phyloP scores from a whole-genome alignment of 2,113 vertebrate genomes.

The Orthonyx spaldingii region DNA sequence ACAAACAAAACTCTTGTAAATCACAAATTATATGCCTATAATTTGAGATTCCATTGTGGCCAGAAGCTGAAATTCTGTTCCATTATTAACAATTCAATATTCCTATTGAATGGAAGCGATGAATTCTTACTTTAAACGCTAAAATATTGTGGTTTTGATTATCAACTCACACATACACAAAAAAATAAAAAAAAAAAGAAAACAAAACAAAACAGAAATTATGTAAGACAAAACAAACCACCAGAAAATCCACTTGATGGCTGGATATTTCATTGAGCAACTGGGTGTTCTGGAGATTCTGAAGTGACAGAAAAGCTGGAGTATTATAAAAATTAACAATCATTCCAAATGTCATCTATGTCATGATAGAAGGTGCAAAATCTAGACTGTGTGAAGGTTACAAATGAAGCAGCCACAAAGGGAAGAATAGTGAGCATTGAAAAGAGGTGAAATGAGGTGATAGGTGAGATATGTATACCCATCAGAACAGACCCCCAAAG shows the following conservation, averaged over 20 bases:
- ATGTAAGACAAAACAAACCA: fast-evolving
- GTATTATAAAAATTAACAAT: neutral
- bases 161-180: fast-evolving
- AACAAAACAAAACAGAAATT: neutral
- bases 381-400: neutral
- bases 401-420: neutral
- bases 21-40: neutral
- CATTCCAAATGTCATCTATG: neutral
- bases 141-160: neutral
- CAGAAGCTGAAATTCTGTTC: neutral
- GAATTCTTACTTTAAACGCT: neutral
- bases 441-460: neutral
- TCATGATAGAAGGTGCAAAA: neutral
- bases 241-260: neutral
- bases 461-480: neutral
- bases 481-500: neutral
- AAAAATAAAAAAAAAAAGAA: no score
- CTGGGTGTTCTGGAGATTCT: neutral
- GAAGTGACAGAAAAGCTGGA: neutral
- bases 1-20: neutral
- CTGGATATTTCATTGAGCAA: neutral
- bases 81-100: neutral
- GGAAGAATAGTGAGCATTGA: neutral
- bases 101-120: neutral
- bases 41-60: neutral